Percentiles rank a stretch among this genome's conserved stretches.
phyloP scores from a whole-genome alignment of 2,113 vertebrate genomes.

The Syngnathus scovelli region DNA sequence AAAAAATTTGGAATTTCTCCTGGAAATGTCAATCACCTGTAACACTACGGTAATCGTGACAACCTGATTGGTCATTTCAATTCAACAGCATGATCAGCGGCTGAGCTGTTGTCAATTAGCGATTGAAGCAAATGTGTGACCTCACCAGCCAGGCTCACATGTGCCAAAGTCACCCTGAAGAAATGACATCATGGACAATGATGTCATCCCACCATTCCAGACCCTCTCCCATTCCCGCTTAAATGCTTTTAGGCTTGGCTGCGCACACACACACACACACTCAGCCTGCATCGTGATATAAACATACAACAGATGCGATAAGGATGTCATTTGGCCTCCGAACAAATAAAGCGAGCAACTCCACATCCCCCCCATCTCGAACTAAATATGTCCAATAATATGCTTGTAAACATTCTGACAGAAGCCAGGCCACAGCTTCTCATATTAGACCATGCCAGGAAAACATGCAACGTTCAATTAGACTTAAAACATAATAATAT shows the following conservation, averaged over 20 bases:
- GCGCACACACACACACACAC: conserved; percentile 6
- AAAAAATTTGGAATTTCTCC: background rate
- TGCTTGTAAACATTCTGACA: conserved; percentile 46
- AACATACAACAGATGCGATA: conserved; percentile 68
- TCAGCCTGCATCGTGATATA: conserved; percentile 62
- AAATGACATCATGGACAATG: conserved; percentile 73
- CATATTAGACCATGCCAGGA: conserved; percentile 32
- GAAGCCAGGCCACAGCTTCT: conserved; percentile 47
- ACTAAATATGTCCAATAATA: conserved; percentile 55
- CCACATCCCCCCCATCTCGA: conserved; percentile 20
- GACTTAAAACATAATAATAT: conserved; percentile 24
- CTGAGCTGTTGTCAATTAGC: conserved; percentile 56
- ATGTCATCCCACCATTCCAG: conserved; percentile 71
- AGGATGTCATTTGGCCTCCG: conserved; percentile 59
- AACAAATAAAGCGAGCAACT: conserved; percentile 53
- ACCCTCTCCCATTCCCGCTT: conserved; percentile 62
- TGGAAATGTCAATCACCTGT: conserved; percentile 1
- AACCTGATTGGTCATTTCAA: conserved; percentile 21
- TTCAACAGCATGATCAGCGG: conserved; percentile 17
- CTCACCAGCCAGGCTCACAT: conserved; percentile 59
- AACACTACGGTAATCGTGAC: conserved; percentile 9
- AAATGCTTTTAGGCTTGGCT: conserved; percentile 67
- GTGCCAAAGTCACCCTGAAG: conserved; percentile 74
- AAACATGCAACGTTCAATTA: conserved; percentile 20
- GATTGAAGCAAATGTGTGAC: conserved; percentile 61